Evolutionary conservation across 2,888 invertebrate genomes (phyloP), one percentile per base, ranked within the genome.

Genomic region (Mesodorylaimus sp.): DNA sequence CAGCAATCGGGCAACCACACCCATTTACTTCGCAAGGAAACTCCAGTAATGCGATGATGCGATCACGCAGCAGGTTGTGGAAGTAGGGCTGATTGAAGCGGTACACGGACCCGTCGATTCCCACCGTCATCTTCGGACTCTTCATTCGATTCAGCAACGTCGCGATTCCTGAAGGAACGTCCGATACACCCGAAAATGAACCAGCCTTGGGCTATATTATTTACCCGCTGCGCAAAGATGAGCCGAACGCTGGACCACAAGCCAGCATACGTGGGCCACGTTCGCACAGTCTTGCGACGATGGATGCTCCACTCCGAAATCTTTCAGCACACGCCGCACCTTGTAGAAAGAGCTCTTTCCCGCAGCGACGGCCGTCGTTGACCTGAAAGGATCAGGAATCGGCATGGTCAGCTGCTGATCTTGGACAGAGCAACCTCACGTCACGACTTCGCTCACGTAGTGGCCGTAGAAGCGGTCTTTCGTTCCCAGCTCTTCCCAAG

Each of bases 401-500:
- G n/a, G n/a, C n/a, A n/a, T n/a, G n/a, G n/a, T n/a, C n/a, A n/a
- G n/a, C n/a, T n/a, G n/a, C n/a, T n/a, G n/a, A n/a, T n/a, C n/a
- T n/a, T n/a, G n/a, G n/a, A n/a, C n/a, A n/a, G n/a, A n/a, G n/a
- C 37, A 41, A 37, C 54, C 59, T 55, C 57, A 77, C 77, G 74
- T 80, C 69, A 97, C 95, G 55, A 97, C 89, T 74, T 95, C 93
- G 2, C 93, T 93, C 16, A 97, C 84, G 67, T 84, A 93, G 76
- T 93, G 91, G 16, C 93, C 93, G 68, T 86, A 85, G 73, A 97
- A 95, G 60, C 78, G 77, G 54, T 81, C 82, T 45, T 78, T 75
- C 54, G 81, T 78, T 67, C 76, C 78, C 36, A 93, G 73, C 43
- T 80, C 73, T 57, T 82, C 80, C 0, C 86, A 82, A 2, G 80